phyloP scores from a whole-genome alignment of 2,113 vertebrate genomes.

The Oryzias celebensis region DNA sequence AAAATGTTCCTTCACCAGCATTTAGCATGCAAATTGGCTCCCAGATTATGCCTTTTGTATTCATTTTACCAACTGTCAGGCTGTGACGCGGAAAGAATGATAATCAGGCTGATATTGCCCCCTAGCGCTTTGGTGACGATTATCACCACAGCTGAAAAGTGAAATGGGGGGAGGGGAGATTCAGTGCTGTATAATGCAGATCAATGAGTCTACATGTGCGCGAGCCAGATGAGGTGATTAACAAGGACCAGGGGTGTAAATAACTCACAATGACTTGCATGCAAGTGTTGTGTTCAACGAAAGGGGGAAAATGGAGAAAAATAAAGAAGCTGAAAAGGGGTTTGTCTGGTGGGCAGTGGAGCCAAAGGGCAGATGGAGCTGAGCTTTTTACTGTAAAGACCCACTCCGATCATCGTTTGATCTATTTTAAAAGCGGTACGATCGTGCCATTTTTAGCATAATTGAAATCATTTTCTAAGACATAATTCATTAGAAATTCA shows the following conservation, averaged over 20 bases:
- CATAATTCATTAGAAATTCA: too few relatives aligned
- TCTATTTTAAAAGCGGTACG: too few relatives aligned
- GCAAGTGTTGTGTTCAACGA: slow-evolving; percentile 9
- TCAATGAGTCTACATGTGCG: slow-evolving; percentile 29
- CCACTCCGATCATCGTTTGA: too few relatives aligned
- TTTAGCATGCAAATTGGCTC: slow-evolving; percentile 79
- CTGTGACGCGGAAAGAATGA: slow-evolving; percentile 65
- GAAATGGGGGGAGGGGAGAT: background rate
- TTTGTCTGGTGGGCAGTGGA: background rate
- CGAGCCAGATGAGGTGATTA: slow-evolving; percentile 23
- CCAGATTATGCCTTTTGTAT: slow-evolving; percentile 79
- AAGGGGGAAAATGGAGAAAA: background rate
- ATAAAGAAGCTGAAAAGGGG: slow-evolving; percentile 4
- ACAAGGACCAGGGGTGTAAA: slow-evolving; percentile 27
- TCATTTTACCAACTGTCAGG: slow-evolving; percentile 75
- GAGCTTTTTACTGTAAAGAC: too few relatives aligned
- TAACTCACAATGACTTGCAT: slow-evolving; percentile 28
- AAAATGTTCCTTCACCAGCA: slow-evolving; percentile 77
- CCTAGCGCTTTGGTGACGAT: slow-evolving; percentile 60
- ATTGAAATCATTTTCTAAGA: too few relatives aligned
- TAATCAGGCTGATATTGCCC: slow-evolving; percentile 74
- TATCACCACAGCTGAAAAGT: slow-evolving; percentile 34
- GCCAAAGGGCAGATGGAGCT: background rate
- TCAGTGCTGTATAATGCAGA: slow-evolving; percentile 31
- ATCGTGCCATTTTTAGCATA: too few relatives aligned